Conservation (phyloP, 2,113 vertebrate species). For the Xiphorhynchus elegans region DNA sequence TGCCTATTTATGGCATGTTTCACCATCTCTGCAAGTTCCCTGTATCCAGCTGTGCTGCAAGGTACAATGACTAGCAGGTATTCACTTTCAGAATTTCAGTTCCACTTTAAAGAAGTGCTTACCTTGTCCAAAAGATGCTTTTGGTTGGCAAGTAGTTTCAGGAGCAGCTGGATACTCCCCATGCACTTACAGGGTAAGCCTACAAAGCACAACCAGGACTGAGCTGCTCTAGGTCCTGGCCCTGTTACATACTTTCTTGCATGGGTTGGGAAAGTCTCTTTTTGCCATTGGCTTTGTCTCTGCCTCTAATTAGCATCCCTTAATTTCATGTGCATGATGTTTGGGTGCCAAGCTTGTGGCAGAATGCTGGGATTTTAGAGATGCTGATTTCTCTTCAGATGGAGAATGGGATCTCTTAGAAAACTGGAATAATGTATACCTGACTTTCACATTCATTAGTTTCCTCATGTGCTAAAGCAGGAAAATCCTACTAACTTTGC, state of each 20-base stretch:
- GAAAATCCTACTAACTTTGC: not conserved
- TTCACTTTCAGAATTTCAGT: not conserved
- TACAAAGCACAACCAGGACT: not conserved
- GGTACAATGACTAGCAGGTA: not conserved
- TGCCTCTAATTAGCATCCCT: not conserved
- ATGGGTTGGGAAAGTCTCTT: not conserved
- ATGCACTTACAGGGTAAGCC: not conserved
- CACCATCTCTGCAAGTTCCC: not conserved
- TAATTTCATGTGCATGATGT: not conserved
- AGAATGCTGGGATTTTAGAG: not conserved
- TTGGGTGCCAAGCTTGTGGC: not conserved
- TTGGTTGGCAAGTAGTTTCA: not conserved
- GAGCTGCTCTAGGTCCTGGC: not conserved
- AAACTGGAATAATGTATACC: not conserved
- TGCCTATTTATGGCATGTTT: not conserved
- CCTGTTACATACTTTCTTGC: not conserved
- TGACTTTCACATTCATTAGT: not conserved
- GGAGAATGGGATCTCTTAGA: not conserved
- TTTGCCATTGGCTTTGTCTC: not conserved
- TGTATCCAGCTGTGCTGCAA: not conserved
- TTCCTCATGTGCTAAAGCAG: not conserved
- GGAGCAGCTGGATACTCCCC: not conserved
- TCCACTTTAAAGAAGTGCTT: not conserved
- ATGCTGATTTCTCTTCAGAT: not conserved
- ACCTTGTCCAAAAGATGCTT: not conserved